Percentiles rank a stretch among this genome's conserved stretches.
phyloP scores from a whole-genome alignment of 2,113 vertebrate genomes.

The Plotosus lineatus region DNA sequence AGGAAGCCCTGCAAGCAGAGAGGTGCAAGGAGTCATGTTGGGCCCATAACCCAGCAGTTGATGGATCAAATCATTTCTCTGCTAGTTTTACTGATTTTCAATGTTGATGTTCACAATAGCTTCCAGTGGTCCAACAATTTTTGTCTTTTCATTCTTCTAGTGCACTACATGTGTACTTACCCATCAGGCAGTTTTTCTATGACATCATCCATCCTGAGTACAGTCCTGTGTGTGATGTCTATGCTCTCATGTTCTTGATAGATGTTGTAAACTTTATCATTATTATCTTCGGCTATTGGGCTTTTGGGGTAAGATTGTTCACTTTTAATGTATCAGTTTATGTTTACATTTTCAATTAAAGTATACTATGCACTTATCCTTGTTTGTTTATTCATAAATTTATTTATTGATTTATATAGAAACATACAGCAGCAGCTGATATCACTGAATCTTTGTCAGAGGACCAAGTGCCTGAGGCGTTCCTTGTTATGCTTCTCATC shows the following conservation, averaged over 20 bases:
- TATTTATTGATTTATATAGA: conserved; percentile 60
- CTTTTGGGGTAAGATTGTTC: conserved; percentile 72
- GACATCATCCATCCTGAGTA: conserved; percentile 77
- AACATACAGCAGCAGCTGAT: conserved; percentile 70
- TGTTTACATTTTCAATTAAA: background rate
- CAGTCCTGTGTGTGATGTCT: conserved; percentile 70
- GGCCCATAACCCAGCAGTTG: no score
- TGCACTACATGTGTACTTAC: conserved; percentile 69
- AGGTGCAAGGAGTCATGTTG: no score
- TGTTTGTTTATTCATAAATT: no score
- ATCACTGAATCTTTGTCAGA: conserved; percentile 76
- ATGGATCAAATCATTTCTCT: no score
- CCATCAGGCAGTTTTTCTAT: conserved; percentile 77
- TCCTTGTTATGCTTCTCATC: conserved; percentile 77
- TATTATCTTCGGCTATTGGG: conserved; percentile 76
- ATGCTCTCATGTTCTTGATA: conserved; percentile 72
- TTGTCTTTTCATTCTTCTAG: conserved; percentile 52
- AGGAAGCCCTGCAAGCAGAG: no score
- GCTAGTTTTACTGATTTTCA: background rate
- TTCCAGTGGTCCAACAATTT: background rate
- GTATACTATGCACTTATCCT: background rate
- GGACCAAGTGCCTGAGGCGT: conserved; percentile 76
- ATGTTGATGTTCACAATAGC: background rate
- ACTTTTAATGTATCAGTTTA: background rate
- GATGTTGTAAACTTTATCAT: conserved; percentile 76